Evolutionary conservation across 2,113 vertebrate species (phyloP).

Genomic region (Nothocercus julius): DNA sequence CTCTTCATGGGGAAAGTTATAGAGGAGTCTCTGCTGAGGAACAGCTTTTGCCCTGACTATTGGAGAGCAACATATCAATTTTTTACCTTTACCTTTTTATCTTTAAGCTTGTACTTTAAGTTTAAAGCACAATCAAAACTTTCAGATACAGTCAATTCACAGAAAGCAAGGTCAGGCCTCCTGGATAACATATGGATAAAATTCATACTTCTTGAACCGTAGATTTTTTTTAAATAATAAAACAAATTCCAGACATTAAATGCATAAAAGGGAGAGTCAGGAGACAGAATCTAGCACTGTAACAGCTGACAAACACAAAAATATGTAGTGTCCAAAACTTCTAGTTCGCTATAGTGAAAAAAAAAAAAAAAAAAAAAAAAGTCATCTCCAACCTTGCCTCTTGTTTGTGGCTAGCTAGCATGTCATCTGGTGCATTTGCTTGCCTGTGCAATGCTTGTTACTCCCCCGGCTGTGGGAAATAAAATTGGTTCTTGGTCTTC

Average conservation of each 20-base stretch:
- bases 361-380: neutral
- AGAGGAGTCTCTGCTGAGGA: rapidly evolving
- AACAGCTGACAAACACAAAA: neutral
- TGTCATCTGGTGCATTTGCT: neutral
- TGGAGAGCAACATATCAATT: neutral
- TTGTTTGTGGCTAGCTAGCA: neutral
- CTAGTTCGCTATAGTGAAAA: neutral
- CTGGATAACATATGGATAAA: neutral
- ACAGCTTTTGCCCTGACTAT: neutral
- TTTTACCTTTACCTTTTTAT: neutral
- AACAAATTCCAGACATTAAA: neutral
- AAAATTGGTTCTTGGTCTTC: neutral
- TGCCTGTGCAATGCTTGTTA: neutral
- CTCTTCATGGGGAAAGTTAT: neutral
- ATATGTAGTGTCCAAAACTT: neutral
- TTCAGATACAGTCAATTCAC: neutral
- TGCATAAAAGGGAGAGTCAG: neutral
- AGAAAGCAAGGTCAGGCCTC: neutral
- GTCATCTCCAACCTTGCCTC: neutral
- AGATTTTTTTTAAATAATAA: neutral
- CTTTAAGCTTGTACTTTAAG: neutral
- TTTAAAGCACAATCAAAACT: neutral
- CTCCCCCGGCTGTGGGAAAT: neutral
- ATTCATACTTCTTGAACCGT: neutral
- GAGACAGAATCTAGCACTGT: neutral